Conservation (phyloP, 2,888 invertebrate genomes). For the Thereva nobilitata region DNA sequence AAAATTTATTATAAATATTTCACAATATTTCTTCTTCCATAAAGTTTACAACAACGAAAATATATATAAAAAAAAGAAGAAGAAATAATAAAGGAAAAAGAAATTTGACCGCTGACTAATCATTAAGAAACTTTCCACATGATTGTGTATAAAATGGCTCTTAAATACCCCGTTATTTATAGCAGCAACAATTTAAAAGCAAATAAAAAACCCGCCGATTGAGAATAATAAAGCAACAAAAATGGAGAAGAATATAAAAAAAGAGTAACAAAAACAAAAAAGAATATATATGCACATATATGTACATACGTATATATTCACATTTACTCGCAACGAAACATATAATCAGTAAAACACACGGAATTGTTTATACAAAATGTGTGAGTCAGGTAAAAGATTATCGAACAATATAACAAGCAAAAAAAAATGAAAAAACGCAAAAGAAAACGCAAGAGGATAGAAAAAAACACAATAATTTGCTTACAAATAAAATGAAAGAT, state of each 20-base stretch:
- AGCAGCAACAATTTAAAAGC: conserved; percentile 14
- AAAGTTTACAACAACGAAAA: too few relatives aligned
- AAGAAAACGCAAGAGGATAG: not conserved
- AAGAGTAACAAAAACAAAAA: too few relatives aligned
- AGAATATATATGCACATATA: too few relatives aligned
- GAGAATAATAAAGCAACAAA: too few relatives aligned
- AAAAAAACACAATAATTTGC: too few relatives aligned
- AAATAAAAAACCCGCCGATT: not conserved
- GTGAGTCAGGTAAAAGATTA: conserved; percentile 12
- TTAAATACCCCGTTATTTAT: conserved; percentile 26
- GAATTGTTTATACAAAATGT: conserved; percentile 15
- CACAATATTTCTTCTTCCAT: too few relatives aligned
- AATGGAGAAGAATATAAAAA: too few relatives aligned
- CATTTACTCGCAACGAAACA: not conserved
- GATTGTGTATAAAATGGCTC: conserved; percentile 17
- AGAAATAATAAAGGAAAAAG: too few relatives aligned
- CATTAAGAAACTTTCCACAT: conserved; percentile 3
- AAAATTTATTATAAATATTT: too few relatives aligned
- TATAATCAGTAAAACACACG: not conserved
- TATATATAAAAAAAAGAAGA: too few relatives aligned
- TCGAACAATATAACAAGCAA: too few relatives aligned
- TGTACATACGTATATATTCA: too few relatives aligned
- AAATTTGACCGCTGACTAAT: not conserved
- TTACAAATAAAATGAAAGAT: not conserved
- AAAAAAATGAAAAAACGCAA: conserved; percentile 17